These are phyloP conservation scores for Atrichornis clamosus DNA, from an alignment of 2,113 vertebrate genomes.

Conservation along the genomic window DNA sequence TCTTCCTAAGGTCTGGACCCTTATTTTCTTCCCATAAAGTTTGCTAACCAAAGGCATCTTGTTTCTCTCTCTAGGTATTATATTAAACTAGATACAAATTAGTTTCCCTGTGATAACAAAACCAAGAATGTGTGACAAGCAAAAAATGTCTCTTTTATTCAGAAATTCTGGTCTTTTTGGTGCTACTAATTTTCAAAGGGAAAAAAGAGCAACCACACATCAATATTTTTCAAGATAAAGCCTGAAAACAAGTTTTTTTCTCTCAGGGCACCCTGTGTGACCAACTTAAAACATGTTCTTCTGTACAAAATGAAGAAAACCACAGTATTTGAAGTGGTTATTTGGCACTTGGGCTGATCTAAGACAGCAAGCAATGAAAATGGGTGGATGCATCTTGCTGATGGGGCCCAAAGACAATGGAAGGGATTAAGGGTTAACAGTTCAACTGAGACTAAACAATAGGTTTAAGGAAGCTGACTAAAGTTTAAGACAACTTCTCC, in stretches of 20 bases:
- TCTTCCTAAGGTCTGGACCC: conserved; percentile 3
- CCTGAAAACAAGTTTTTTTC: background rate
- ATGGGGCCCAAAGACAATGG: background rate
- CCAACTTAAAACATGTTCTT: rapidly evolving
- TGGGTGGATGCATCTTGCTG: background rate
- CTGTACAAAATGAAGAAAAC: background rate
- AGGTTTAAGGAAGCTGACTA: background rate
- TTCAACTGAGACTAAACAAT: background rate
- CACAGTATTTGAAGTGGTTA: background rate
- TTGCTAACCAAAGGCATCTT: background rate
- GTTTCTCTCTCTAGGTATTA: background rate
- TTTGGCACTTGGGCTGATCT: background rate
- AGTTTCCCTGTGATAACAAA: background rate
- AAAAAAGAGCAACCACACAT: background rate
- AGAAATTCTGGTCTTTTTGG: background rate
- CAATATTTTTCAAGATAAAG: background rate
- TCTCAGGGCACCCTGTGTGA: background rate
- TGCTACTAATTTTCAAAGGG: background rate
- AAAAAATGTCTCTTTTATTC: background rate
- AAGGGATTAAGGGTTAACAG: background rate
- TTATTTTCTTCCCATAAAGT: background rate
- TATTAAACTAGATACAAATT: background rate
- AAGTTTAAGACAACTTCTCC: background rate
- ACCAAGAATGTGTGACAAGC: background rate
- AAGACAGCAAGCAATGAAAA: background rate